A percentile compares a stretch with the other conserved stretches of the same genome.
Conservation (phyloP, 2,113 vertebrate species). For the Calidris pugnax region DNA sequence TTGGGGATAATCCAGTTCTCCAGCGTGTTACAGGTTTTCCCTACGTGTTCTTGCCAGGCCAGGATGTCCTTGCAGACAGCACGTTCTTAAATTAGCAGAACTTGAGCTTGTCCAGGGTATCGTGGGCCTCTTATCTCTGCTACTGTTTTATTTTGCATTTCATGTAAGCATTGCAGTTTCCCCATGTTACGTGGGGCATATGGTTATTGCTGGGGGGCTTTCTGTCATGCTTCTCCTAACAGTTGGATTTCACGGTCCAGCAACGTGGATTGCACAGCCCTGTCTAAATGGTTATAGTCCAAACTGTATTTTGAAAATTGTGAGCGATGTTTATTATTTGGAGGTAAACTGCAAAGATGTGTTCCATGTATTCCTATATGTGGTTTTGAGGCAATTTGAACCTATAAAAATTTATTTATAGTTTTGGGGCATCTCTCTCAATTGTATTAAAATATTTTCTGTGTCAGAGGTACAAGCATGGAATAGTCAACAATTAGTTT, state of each 20-base stretch:
- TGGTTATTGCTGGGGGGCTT: background rate
- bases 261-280: background rate
- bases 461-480: background rate
- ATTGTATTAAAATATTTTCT: background rate
- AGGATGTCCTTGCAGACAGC: background rate
- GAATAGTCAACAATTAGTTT: background rate
- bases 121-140: background rate
- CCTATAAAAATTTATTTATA: background rate
- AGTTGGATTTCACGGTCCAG: background rate
- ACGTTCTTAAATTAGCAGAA: background rate
- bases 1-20: background rate
- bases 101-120: background rate
- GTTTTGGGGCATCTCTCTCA: background rate
- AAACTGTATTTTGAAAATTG: background rate
- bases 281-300: background rate
- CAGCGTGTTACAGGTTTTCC: background rate
- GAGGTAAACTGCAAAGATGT: background rate
- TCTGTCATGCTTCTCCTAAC: background rate
- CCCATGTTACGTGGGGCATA: fast-evolving
- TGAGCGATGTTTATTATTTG: fast-evolving
- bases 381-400: background rate
- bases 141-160: background rate
- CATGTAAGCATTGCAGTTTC: fast-evolving
- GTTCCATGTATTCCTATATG: background rate
- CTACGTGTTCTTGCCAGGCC: background rate